Percentiles rank a stretch among this genome's conserved stretches.
These are phyloP conservation scores for Formica aserva DNA, from an alignment of 2,888 invertebrate genomes.

Conservation along the genomic window DNA sequence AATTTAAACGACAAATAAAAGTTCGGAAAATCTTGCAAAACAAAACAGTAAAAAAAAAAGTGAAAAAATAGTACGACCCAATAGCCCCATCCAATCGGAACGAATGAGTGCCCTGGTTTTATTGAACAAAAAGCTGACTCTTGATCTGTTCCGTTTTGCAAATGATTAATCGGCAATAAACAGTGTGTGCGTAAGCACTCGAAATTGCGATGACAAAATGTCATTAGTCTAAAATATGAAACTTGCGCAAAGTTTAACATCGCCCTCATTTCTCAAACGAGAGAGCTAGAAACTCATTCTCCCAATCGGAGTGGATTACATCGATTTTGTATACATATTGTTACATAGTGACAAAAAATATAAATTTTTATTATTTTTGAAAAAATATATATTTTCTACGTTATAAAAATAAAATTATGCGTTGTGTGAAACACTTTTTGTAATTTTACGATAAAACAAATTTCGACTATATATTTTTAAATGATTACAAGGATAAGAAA, in stretches of 20 bases:
- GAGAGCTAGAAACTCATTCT: background rate
- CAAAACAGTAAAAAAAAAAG: conserved; percentile 13
- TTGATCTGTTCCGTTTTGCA: conserved; percentile 38
- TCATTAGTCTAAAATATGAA: background rate
- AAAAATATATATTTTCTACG: background rate
- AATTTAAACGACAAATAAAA: conserved; percentile 45
- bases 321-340: background rate
- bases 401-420: background rate
- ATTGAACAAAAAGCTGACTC: conserved; percentile 41
- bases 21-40: conserved; percentile 7
- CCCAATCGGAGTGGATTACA: background rate
- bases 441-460: background rate
- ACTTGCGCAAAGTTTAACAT: background rate
- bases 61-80: conserved; percentile 21
- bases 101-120: conserved; percentile 24
- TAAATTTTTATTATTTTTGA: background rate
- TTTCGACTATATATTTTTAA: no score
- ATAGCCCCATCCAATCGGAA: conserved; percentile 11
- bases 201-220: conserved; percentile 7
- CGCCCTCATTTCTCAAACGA: background rate
- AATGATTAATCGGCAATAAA: conserved; percentile 32
- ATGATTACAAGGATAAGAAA: background rate
- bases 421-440: no score
- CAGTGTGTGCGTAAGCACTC: background rate
- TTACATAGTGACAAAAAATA: background rate